Evolutionary conservation across 2,888 invertebrate species (phyloP).

Genomic region (Dryocosmus kuriphilus): DNA sequence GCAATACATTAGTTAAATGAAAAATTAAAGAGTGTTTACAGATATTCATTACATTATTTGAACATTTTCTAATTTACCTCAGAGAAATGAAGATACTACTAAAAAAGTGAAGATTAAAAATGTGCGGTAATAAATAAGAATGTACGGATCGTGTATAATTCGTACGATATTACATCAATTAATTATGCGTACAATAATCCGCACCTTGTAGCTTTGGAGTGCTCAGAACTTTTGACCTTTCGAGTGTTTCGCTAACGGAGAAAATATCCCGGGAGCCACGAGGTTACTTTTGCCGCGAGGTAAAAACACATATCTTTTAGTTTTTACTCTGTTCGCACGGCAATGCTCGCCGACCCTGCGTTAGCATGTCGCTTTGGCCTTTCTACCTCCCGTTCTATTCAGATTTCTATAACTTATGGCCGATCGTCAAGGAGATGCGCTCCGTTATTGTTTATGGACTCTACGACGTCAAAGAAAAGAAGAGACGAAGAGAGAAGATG

Average conservation of each 20-base stretch:
- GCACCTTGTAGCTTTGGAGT: constrained; percentile 4
- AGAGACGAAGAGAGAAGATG: not conserved
- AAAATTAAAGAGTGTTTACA: not conserved
- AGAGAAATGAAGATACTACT: not conserved
- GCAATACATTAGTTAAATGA: not conserved
- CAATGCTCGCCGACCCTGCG: constrained; percentile 17
- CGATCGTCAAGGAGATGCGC: constrained; percentile 64
- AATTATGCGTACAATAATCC: not conserved
- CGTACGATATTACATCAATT: not conserved
- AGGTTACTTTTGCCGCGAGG: not conserved
- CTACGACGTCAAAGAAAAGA: constrained; percentile 13
- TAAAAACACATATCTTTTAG: constrained; percentile 22
- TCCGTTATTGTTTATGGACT: constrained; percentile 60
- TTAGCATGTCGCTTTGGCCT: constrained; percentile 21
- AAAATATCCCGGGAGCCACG: constrained; percentile 9
- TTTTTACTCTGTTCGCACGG: constrained; percentile 1
- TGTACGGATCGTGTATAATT: not conserved
- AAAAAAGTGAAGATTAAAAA: not conserved
- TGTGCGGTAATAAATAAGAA: not conserved
- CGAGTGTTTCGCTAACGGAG: constrained; percentile 13
- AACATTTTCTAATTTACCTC: not conserved
- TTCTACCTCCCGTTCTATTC: constrained; percentile 28
- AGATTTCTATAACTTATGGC: constrained; percentile 61
- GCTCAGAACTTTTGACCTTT: constrained; percentile 24
- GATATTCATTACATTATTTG: not conserved